Percentiles rank a stretch among this genome's conserved stretches.
phyloP scores from a whole-genome alignment of 2,113 vertebrate species.

The Pedionomus torquatus region DNA sequence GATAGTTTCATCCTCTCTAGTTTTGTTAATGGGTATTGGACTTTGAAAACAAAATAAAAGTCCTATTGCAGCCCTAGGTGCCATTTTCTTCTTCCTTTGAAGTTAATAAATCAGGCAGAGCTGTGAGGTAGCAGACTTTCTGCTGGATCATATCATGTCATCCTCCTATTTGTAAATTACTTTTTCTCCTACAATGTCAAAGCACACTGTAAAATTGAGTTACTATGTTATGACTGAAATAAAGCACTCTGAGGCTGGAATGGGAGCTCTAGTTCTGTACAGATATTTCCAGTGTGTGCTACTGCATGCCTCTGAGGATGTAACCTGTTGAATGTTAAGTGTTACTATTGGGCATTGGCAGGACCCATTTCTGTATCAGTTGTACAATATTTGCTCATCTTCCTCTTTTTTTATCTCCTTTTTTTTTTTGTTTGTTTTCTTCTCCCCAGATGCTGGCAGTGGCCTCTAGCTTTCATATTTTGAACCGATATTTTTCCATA shows the following conservation, averaged over 20 bases:
- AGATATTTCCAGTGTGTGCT: neutral
- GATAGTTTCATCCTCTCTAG: neutral
- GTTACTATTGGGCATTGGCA: neutral
- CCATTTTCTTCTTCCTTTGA: neutral
- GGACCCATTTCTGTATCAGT: neutral
- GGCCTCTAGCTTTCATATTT: neutral
- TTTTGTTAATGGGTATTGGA: neutral
- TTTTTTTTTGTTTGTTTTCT: neutral
- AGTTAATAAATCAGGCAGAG: neutral
- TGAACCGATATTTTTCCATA: neutral
- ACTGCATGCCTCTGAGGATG: neutral
- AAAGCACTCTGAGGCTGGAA: neutral
- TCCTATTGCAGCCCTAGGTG: neutral
- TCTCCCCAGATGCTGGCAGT: neutral
- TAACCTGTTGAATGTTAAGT: neutral
- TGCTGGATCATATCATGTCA: neutral
- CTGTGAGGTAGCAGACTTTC: neutral
- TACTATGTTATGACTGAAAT: neutral
- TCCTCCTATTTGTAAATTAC: neutral
- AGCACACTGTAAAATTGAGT: slow-evolving; percentile 5
- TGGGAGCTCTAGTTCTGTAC: neutral
- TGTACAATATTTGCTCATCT: neutral
- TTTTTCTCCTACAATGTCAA: neutral
- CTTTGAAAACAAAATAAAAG: neutral
- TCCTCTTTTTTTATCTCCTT: no score